Base-by-base conservation (phyloP, 2,113 vertebrate species). In the Naja naja region DNA sequence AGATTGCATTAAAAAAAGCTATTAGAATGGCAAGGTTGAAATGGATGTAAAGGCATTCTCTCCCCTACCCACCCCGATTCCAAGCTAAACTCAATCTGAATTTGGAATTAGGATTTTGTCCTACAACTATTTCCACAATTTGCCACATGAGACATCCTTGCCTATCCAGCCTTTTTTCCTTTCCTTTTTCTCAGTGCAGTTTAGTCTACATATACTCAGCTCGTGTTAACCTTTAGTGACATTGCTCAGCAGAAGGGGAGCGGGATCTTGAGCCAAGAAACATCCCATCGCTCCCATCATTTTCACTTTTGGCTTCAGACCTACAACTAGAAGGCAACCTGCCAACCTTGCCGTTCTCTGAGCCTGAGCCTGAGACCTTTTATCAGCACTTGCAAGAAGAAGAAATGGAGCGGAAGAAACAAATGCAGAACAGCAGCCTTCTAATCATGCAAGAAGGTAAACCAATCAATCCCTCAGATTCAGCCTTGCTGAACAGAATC, bases 1-100 rank as follows among this genome's bases (percentile, higher is more conserved):
- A 96, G 96, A 93, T 27, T 49, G 74, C 92, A 95, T 90, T 85
- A 95, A 95, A 97, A 95, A 56, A 64, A 23, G 91, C 86, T 85
- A 96, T 93, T 92, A 89, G n/a, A 0, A 43, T 55, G 93, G 95
- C 0, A 93, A 56, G 58, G 92, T 91, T 95, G 93, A 93, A 93
- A 94, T 95, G 89, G n/a, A 90, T 60, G 81, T 54, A 96, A 95
- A 96, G 85, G 93, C 30, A 54, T 0, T 25, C 34, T 30, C 81
- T 0, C 7, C 22, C 18, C 20, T 14, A 69, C 0, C 20, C 0
- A 4, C 14, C 23, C 20, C 0, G 18, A 25, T 54, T 52, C 5
- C 8, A 47, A 60, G 3, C 16, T 54, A 55, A 43, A 89, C 81
- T 0, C 1, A 0, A 2, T 18, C 25, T 89, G 1, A 23, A 20